Base-by-base conservation (phyloP, 2,888 invertebrate genomes). In the Gnatocerus cornutus region DNA sequence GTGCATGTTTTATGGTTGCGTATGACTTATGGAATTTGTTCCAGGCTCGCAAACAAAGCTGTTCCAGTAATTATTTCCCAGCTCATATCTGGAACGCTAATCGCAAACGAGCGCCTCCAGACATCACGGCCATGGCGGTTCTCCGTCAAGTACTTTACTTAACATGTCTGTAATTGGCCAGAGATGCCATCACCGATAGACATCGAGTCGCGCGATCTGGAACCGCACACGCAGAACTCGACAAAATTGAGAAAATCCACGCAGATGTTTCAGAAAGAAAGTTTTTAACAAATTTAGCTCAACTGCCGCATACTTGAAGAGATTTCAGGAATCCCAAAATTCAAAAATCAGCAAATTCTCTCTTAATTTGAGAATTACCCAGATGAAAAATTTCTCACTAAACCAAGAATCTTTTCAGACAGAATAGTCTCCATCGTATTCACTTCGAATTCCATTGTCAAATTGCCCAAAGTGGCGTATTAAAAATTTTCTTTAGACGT, bases 151-250 rank as follows among this genome's bases (percentile, higher is more conserved):
- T 66, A 69, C 67, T 68, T 71, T 68, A 69, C 61, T 56, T 69
- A 69, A 69, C 71, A 71, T 69, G 65, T 61, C 65, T 66, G 65
- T 69, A 71, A 71, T 69, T 71, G 71, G 70, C 61, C 41, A 30
- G 45, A 45, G 66, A 66, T 67, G 66, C 52, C 66, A 67, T 65
- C 65, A 48, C 46, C 39, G 56, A 65, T 65, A 65, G 48, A 56
- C 65, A 65, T 64, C 64, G 45, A 53, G 53, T 64, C 53, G 64
- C 64, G 64, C 45, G 64, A 64, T 64, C 53, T 53, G 29, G n/a
- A 43, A 64, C 53, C 53, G 9, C 53, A 61, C 48, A 61, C 61
- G 37, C 61, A 53, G 14, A 53, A 13, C 12, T 41, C 41, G 41
- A 7, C 41, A 10, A 10, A 41, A 41, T 2, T n/a, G 13, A 5